Base-by-base conservation (phyloP, 2,888 invertebrate species). In the Ernsta delagoae region DNA sequence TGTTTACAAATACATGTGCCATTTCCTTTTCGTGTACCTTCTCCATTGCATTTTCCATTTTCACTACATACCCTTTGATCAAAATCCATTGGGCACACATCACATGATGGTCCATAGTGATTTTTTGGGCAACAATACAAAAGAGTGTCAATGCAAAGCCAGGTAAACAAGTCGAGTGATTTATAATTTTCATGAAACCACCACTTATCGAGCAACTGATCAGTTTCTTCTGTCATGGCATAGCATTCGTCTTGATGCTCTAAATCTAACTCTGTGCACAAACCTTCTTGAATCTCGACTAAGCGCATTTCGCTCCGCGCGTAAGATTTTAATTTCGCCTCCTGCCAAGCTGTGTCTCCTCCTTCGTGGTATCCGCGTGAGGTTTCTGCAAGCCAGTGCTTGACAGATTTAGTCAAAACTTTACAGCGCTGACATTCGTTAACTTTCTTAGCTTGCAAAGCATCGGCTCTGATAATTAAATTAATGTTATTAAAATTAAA, bases 331-430 rank as follows among this genome's bases (percentile, higher is more conserved):
- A 97, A 89, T 80, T 97, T 97, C 71, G 97, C 95, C 88, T 98
- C 97, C 86, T 98, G 98, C 98, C 98, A 99, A 59, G 97, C 97
- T 0, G 97, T 96, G 88, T 98, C 98, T 7, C 98, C 98, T 48
- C 98, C 98, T 82, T 97, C 98, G 89, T 96, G 98, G 86, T 98
- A 98, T 53, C 97, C 97, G 73, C 97, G 95, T 24, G 96, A 95
- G 1, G 98, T 98, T 83, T 94, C 95, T 65, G 96, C 95, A 71
- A 98, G 90, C 75, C 98, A 98, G 95, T 95, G 92, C 76, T 95
- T 94, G 79, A 98, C 97, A 1, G 98, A 97, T 63, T 96, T 95
- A 1, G 96, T 94, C 64, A 97, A 90, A 65, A 95, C 83, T 82
- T 94, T 96, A 85, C 98, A 98, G 1, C 96, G 95, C 75, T 95